Percentiles rank a stretch among this genome's conserved stretches.
Evolutionary conservation across 1,140 invertebrate genomes (phyloP).

Genomic region (Holotrichia oblita): DNA sequence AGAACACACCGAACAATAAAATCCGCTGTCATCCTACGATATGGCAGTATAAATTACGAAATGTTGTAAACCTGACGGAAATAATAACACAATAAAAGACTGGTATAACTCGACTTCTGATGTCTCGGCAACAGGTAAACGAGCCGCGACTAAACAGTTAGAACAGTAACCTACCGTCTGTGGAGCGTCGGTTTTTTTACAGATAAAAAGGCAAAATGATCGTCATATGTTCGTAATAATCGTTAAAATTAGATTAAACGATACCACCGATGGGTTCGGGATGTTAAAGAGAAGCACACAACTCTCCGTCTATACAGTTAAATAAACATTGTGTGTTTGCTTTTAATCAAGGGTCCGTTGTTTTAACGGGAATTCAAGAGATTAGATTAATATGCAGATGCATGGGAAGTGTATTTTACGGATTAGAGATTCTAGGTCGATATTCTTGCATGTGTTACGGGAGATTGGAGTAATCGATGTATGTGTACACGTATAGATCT

Average conservation of each 20-base stretch:
- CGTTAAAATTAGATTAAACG: conserved; percentile 3
- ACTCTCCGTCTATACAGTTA: neutral
- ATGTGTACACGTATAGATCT: too few relatives aligned
- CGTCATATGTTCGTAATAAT: conserved; percentile 7
- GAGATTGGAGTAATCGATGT: too few relatives aligned
- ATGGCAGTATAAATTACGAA: conserved; percentile 13
- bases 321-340: conserved; percentile 13
- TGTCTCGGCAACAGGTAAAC: conserved; percentile 17
- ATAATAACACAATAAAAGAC: conserved; percentile 5
- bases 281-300: neutral
- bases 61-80: conserved; percentile 20
- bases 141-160: neutral
- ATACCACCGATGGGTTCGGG: neutral
- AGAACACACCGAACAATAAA: conserved; percentile 6
- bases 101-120: neutral
- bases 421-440: neutral
- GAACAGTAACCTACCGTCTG: neutral
- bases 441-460: too few relatives aligned
- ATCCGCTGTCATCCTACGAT: conserved; percentile 5
- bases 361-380: neutral
- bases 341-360: conserved; percentile 12
- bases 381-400: neutral
- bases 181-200: neutral
- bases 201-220: neutral
- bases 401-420: conserved; percentile 8